These are phyloP conservation scores for Spodoptera frugiperda DNA, from an alignment of 1,140 invertebrate species.

Conservation along the genomic window DNA sequence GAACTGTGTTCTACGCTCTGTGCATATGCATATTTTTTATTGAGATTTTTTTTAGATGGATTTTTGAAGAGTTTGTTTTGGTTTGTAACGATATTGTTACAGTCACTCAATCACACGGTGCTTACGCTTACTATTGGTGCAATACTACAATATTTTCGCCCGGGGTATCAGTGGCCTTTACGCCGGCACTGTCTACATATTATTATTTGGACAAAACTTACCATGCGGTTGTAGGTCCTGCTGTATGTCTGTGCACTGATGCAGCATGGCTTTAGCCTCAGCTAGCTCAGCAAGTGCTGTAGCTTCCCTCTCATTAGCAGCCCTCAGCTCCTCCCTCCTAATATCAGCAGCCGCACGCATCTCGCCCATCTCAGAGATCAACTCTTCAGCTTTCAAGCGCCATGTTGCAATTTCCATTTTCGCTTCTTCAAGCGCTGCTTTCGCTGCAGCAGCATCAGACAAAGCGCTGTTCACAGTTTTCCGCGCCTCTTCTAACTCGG, in stretches of 20 bases:
- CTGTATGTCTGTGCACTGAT: constrained; percentile 66
- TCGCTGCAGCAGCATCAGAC: constrained; percentile 65
- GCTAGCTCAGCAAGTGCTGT: constrained; percentile 70
- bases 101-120: no score
- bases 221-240: constrained; percentile 76
- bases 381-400: constrained; percentile 72
- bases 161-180: no score
- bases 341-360: constrained; percentile 71
- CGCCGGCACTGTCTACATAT: no score
- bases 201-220: constrained; percentile 51
- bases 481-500: constrained; percentile 72
- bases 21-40: no score
- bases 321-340: constrained; percentile 68
- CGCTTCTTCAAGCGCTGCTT: constrained; percentile 69
- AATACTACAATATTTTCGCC: no score
- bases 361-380: constrained; percentile 68
- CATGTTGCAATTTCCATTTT: constrained; percentile 65
- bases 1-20: no score
- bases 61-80: no score
- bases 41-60: no score
- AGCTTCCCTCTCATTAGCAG: constrained; percentile 69
- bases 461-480: constrained; percentile 59
- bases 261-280: constrained; percentile 70
- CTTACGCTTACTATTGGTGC: no score
- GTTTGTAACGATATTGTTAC: no score